phyloP scores from a whole-genome alignment of 1,140 invertebrate species.

The fruit fly (Drosophila melanogaster) region DNA sequence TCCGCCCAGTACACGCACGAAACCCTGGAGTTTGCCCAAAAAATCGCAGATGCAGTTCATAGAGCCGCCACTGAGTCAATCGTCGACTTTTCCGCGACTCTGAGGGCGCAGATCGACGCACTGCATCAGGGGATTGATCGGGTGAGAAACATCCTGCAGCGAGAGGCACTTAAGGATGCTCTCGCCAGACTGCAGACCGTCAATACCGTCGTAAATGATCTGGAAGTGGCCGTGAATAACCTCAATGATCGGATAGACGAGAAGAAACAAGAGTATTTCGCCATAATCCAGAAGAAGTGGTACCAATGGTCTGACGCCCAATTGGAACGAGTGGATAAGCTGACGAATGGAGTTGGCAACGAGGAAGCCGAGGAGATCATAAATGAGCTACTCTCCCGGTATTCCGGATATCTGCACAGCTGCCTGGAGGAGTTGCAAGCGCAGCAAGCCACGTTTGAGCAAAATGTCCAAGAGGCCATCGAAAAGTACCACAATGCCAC shows the following conservation, averaged over 20 bases:
- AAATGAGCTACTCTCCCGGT: conserved; percentile 5
- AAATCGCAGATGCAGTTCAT: conserved; percentile 25
- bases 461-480: conserved; percentile 14
- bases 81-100: not conserved
- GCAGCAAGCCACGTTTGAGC: conserved; percentile 10
- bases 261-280: not conserved
- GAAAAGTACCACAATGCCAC: conserved; percentile 3
- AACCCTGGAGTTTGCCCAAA: not conserved
- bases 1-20: not conserved
- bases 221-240: conserved; percentile 7
- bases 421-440: conserved; percentile 31
- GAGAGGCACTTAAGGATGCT: conserved; percentile 2
- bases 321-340: conserved; percentile 28
- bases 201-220: not conserved
- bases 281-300: conserved; percentile 5
- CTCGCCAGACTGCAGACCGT: conserved; percentile 14
- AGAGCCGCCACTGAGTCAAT: conserved; percentile 3
- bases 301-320: conserved; percentile 37
- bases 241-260: conserved; percentile 14
- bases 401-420: not conserved
- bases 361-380: conserved; percentile 28
- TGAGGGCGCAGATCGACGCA: not conserved
- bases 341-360: conserved; percentile 13
- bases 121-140: not conserved
- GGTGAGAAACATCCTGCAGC: not conserved